These are phyloP conservation scores for Cairina moschata DNA, from an alignment of 2,113 vertebrate genomes.

Conservation along the genomic window DNA sequence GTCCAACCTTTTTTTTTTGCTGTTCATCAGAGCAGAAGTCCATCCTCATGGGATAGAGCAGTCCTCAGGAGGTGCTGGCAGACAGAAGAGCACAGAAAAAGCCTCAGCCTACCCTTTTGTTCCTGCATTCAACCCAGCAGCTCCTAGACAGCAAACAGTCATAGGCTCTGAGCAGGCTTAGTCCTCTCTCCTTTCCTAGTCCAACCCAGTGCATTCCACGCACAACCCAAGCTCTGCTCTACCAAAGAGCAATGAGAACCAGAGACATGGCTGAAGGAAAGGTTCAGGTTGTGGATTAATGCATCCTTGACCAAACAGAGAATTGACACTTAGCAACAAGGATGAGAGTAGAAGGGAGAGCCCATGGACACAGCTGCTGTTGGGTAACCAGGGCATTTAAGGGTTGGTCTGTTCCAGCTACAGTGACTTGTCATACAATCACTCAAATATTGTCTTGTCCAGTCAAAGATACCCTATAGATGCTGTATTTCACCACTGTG, in stretches of 20 bases:
- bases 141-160: not conserved
- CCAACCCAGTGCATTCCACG: not conserved
- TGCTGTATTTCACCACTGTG: not conserved
- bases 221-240: not conserved
- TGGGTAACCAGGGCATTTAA: not conserved
- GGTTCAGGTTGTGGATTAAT: not conserved
- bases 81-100: not conserved
- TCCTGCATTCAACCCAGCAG: not conserved
- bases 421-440: fast-evolving
- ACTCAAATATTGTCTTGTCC: not conserved
- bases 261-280: not conserved
- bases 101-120: not conserved
- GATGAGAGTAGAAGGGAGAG: not conserved
- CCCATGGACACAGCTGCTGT: not conserved
- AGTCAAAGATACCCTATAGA: not conserved
- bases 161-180: not conserved
- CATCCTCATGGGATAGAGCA: not conserved
- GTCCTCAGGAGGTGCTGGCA: not conserved
- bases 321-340: not conserved
- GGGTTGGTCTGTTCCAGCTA: not conserved
- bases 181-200: not conserved
- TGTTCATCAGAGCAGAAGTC: not conserved
- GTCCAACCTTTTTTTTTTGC: too few relatives aligned
- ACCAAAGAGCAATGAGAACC: fast-evolving
- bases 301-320: not conserved